Percentiles rank a stretch among this genome's conserved stretches.
phyloP scores from a whole-genome alignment of 2,888 invertebrate genomes.

The Xylota sylvarum region DNA sequence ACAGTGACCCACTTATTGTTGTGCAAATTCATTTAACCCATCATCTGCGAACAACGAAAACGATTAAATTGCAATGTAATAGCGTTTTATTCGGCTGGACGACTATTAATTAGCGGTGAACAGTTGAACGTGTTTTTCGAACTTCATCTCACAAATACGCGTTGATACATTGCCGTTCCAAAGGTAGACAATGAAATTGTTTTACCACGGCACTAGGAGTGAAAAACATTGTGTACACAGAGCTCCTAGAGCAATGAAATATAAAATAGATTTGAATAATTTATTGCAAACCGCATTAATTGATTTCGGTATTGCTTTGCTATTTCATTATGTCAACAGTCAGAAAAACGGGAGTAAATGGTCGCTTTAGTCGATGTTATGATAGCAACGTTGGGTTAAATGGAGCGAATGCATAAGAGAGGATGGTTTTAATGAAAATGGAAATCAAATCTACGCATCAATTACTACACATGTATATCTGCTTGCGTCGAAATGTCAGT shows the following conservation, averaged over 20 bases:
- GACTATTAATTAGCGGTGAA: constrained; percentile 28
- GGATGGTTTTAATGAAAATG: too few relatives aligned
- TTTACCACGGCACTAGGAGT: not conserved
- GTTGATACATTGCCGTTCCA: constrained; percentile 5
- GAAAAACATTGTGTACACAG: too few relatives aligned
- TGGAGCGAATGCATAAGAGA: too few relatives aligned
- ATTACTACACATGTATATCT: too few relatives aligned
- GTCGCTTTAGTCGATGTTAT: too few relatives aligned
- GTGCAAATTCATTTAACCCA: constrained; percentile 39
- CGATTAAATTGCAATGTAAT: constrained; percentile 28
- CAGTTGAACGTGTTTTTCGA: constrained; percentile 3
- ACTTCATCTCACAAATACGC: not conserved
- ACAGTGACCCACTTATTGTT: constrained; percentile 17
- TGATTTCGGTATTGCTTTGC: constrained; percentile 26
- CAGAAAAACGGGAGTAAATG: not conserved
- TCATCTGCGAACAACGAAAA: not conserved
- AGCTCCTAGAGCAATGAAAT: too few relatives aligned
- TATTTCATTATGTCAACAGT: not conserved
- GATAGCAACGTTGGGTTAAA: too few relatives aligned
- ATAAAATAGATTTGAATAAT: constrained; percentile 50
- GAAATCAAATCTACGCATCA: too few relatives aligned
- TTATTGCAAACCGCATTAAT: constrained; percentile 45
- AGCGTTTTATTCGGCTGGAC: not conserved
- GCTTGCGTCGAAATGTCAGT: too few relatives aligned
- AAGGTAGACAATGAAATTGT: not conserved